Evolutionary conservation across 1,140 invertebrate species (phyloP).

Genomic region (Brachionus koreanus): DNA sequence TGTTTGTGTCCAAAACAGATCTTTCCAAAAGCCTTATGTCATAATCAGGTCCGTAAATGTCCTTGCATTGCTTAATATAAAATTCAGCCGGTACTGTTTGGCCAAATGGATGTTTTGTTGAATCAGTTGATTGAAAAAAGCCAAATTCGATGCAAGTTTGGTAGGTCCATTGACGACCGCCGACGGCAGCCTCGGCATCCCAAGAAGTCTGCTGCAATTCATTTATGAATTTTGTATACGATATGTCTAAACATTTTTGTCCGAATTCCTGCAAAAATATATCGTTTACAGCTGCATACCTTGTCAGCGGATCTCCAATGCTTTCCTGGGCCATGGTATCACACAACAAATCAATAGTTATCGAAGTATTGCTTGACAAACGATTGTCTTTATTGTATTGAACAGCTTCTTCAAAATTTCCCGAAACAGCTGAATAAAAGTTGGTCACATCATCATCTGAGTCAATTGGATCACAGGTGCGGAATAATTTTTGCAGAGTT

Average conservation of each 20-base stretch:
- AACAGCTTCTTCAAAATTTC: constrained; percentile 73
- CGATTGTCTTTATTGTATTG: constrained; percentile 93
- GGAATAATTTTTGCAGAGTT: constrained; percentile 50
- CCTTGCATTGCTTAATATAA: constrained; percentile 74
- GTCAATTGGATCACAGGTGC: constrained; percentile 68
- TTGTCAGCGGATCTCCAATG: constrained; percentile 64
- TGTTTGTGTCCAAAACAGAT: constrained; percentile 70
- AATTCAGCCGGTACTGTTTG: constrained; percentile 70
- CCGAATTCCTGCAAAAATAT: constrained; percentile 67
- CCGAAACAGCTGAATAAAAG: constrained; percentile 74
- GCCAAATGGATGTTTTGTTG: constrained; percentile 69
- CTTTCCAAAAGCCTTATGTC: constrained; percentile 63
- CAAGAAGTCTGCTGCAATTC: constrained; percentile 69
- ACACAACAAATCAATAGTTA: constrained; percentile 76
- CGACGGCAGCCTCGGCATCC: constrained; percentile 56
- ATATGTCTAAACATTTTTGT: constrained; percentile 77
- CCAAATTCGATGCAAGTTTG: constrained; percentile 93
- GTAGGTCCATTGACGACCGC: constrained; percentile 75
- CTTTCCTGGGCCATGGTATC: constrained; percentile 68
- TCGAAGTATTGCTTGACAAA: constrained; percentile 62
- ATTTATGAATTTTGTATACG: constrained; percentile 73
- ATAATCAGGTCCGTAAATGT: constrained; percentile 70
- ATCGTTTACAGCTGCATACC: constrained; percentile 70
- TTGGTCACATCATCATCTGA: constrained; percentile 69
- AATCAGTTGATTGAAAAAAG: constrained; percentile 82